phyloP scores from a whole-genome alignment of 2,888 invertebrate genomes.

The Linnaemya tessellans region DNA sequence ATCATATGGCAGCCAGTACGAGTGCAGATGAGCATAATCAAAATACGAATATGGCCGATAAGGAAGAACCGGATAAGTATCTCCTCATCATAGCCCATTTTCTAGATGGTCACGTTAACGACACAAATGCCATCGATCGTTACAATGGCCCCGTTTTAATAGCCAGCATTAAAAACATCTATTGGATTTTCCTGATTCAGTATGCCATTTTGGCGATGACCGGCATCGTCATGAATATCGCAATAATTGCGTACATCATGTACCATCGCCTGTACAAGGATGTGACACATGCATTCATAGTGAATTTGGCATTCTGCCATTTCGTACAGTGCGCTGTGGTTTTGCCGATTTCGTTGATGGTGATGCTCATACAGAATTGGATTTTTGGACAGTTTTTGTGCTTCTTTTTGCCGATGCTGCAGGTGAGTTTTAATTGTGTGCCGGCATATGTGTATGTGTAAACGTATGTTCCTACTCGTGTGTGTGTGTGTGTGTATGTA shows the following conservation, averaged over 20 bases:
- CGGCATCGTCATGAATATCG: slow-evolving; percentile 86
- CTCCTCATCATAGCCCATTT: slow-evolving; percentile 80
- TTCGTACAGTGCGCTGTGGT: slow-evolving; percentile 87
- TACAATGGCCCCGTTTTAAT: slow-evolving; percentile 86
- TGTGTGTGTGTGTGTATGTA: neutral
- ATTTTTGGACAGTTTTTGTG: slow-evolving; percentile 89
- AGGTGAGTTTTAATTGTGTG: slow-evolving; percentile 84
- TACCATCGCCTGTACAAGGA: slow-evolving; percentile 85
- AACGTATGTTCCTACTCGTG: too few species aligned
- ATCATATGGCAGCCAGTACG: slow-evolving; percentile 74
- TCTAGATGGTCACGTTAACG: slow-evolving; percentile 79
- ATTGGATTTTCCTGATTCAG: slow-evolving; percentile 86
- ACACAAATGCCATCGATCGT: slow-evolving; percentile 81
- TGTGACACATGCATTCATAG: slow-evolving; percentile 87
- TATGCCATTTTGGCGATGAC: slow-evolving; percentile 85
- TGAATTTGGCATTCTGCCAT: slow-evolving; percentile 88
- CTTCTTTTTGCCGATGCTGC: slow-evolving; percentile 89
- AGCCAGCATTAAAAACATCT: slow-evolving; percentile 85
- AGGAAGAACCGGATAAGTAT: slow-evolving; percentile 81
- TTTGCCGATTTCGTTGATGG: slow-evolving; percentile 88
- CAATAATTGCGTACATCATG: slow-evolving; percentile 85
- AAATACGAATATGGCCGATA: slow-evolving; percentile 74
- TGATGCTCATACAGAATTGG: slow-evolving; percentile 89
- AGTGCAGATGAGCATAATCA: slow-evolving; percentile 68
- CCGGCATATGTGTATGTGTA: too few species aligned